Base-by-base conservation (phyloP, 2,113 vertebrate species). In the Callipepla californica region DNA sequence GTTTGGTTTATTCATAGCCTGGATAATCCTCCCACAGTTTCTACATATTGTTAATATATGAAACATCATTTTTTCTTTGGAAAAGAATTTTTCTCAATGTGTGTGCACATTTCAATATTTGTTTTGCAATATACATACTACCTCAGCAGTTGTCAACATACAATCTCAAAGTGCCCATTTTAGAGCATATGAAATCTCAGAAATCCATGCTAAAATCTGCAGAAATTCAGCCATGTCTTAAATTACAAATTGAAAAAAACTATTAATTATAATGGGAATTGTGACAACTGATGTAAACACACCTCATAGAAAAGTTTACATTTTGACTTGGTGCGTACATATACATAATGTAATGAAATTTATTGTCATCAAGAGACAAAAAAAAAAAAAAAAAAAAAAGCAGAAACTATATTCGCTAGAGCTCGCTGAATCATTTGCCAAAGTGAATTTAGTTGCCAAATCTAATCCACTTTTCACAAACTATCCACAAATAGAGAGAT, bases 281-380 rank as follows among this genome's bases (percentile, higher is more conserved):
- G 40, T 70, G 53, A 59, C 19, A 82, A n/a, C 3, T 18, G 21
- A 30, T 28, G 28, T 61, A 80, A 91, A 89, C 7, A 59, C 61
- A 73, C 53, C 67, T 66, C 38, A 67, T 5, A 38, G 45, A 50
- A 28, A 76, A 85, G 30, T 87, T n/a, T 66, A 51, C 7, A 45
- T 85, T 93, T 89, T 89, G 47, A 70, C 48, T 91, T 94, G n/a
- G 78, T 57, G 26, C 61, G 55, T 85, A 70, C 42, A 16, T 63
- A 51, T 76, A 32, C 1, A 0, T 28, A 22, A 20, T 53, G 22
- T 85, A 92, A 87, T 84, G 32, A 88, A 13, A 42, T 94, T 90
- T 83, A 95, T 34, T 53, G 38, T 51, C 82, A 78, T 50, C n/a
- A 53, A 28, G 76, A 80, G 86, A 82, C 63, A 85, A 21, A 7